Base-by-base conservation (phyloP, 2,113 vertebrate genomes). In the Callionymus lyra region DNA sequence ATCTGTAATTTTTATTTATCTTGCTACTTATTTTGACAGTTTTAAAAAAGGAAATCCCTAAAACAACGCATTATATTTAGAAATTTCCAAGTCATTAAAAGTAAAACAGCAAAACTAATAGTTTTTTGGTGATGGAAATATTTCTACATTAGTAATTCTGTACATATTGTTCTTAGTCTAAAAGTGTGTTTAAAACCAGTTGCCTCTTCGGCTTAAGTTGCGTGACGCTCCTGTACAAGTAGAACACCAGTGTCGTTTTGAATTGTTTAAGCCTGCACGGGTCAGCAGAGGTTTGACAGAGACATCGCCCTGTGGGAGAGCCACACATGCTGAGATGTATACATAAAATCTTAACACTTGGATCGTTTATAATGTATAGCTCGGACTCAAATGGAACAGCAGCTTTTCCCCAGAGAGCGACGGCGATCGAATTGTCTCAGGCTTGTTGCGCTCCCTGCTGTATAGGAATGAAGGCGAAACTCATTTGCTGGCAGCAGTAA, bases 401-500 rank as follows among this genome's bases (percentile, higher is more conserved):
- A 34, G 13, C 39, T 44, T 10, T 12, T 55, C 47, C 16, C 46
- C 55, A 3, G 54, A 63, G 58, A 56, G 21, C 4, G 37, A 36
- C 34, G 36, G 38, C 10, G 13, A 63, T 63, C 19, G n/a, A 64
- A 70, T 47, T 34, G 43, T 65, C 48, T 58, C 31, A 41, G 59
- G 2, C 21, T 41, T n/a, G 6, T 8, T 55, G 48, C 48, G 6
- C 46, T 59, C 35, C 32, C 37, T 12, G 41, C 46, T 32, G 14
- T 40, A 13, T 51, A 40, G 62, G n/a, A 72, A 67, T 41, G 59
- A 50, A 37, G 35, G 50, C 43, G 10, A 11, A 34, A 59, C 63
- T 53, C 52, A 44, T 79, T 68, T 50, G 38, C 59, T 2, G 44
- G 38, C 38, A 31, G 31, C 38, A 16, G 16, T 47, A 61, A 56